Evolutionary conservation across 2,888 invertebrate species (phyloP), one percentile per base, ranked within the genome.

Genomic region (Ommatoiulus sabulosus): DNA sequence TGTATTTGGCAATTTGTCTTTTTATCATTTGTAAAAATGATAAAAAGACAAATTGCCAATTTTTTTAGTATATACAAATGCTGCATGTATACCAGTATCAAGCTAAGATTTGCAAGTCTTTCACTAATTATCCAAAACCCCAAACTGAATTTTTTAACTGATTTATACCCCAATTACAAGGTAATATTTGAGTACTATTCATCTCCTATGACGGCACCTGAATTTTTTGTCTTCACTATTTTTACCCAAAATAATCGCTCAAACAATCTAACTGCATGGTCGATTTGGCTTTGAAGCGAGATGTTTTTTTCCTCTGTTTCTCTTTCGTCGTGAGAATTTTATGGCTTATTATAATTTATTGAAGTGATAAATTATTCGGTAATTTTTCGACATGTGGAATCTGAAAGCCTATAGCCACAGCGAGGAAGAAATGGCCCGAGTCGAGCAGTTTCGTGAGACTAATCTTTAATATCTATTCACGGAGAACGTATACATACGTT

Each of bases 261-360:
- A 63, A n/a, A 63, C 5, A 63, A 12, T 20, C 57, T 4, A 57
- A 20, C 4, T n/a, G n/a, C n/a, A n/a, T 63, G 63, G 20, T 15
- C 5, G 63, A 63, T 15, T 20, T 20, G 20, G 63, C 20, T 63
- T 63, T 63, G 4, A 57, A 46, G 46, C 57, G 57, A 57, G 4
- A 10, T 15, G 10, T 15, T 63, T 52, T 63, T 63, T 63, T 63
- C 63, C 4, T 15, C 52, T 10, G 5, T 52, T 8, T 52, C 52
- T 52, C 20, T 63, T 63, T 20, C 63, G 63, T 63, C 5, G 63
- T 63, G 63, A 3, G 5, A 63, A 63, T 63, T 63, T 63, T 63
- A 63, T 63, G 63, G 63, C 63, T 63, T 63, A 63, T 63, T 63
- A 63, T 63, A 63, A 63, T 63, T 63, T 63, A 63, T 63, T 63